Evolutionary conservation across 2,797 vertebrate genomes (phyloP).

Genomic region (Anguilla anguilla): DNA sequence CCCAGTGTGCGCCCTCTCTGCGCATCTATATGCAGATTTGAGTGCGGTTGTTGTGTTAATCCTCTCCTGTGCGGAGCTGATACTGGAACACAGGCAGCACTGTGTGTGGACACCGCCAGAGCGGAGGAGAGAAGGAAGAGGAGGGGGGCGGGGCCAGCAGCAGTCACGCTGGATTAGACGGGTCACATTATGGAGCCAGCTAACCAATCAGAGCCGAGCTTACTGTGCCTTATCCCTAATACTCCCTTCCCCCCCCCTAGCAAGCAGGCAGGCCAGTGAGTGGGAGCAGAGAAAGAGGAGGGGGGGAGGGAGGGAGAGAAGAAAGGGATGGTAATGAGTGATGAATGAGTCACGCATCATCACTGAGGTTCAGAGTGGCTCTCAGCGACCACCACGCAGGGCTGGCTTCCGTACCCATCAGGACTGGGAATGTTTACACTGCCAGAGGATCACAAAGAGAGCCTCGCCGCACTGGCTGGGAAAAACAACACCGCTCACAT

Average conservation of each 20-base stretch:
- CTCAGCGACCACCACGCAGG: conserved; percentile 55
- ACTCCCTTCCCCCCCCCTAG: conserved; percentile 62
- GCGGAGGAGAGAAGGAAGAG: conserved; percentile 60
- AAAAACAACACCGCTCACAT: neutral
- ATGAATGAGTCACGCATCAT: conserved; percentile 75
- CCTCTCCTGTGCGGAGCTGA: conserved; percentile 77
- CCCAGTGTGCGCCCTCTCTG: conserved; percentile 32
- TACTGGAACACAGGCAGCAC: conserved; percentile 79
- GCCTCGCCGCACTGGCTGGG: neutral
- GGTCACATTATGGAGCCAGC: conserved; percentile 65
- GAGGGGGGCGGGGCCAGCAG: conserved; percentile 65
- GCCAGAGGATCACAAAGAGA: conserved; percentile 41
- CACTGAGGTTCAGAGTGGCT: conserved; percentile 57
- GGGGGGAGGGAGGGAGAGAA: conserved; percentile 55
- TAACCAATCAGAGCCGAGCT: conserved; percentile 78
- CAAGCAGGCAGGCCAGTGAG: conserved; percentile 49
- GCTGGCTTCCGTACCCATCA: conserved; percentile 67
- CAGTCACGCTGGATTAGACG: conserved; percentile 78
- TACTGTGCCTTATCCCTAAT: conserved; percentile 57
- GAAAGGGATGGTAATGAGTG: conserved; percentile 63
- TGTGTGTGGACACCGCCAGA: conserved; percentile 73
- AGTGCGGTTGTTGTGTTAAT: conserved; percentile 74
- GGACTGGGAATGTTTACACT: conserved; percentile 59
- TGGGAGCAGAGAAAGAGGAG: conserved; percentile 43
- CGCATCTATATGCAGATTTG: conserved; percentile 73